A percentile compares a stretch with the other conserved stretches of the same genome.
These are phyloP conservation scores for Morpho achilles DNA, from an alignment of 2,888 invertebrate species.

Conservation along the genomic window DNA sequence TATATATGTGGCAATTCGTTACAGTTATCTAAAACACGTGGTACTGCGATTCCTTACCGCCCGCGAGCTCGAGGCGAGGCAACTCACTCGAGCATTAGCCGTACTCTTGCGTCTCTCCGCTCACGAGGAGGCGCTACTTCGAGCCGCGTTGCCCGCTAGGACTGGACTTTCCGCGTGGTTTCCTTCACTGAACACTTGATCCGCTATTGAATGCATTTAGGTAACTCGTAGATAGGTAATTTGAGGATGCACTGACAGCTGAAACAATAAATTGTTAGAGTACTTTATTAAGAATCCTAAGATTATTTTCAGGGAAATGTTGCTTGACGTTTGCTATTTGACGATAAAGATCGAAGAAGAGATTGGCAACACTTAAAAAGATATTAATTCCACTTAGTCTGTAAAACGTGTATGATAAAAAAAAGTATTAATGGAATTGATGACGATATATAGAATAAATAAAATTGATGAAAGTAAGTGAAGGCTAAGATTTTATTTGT, in stretches of 20 bases:
- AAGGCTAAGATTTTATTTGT: too few species aligned
- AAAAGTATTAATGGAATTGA: too few species aligned
- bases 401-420: too few species aligned
- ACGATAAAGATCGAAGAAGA: too few species aligned
- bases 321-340: too few species aligned
- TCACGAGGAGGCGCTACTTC: constrained; percentile 92
- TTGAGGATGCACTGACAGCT: not conserved
- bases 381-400: too few species aligned
- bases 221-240: not conserved
- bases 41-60: constrained; percentile 95
- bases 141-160: constrained; percentile 83
- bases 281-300: too few species aligned
- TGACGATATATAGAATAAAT: too few species aligned
- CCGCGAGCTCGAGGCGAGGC: constrained; percentile 91
- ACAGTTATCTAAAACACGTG: constrained; percentile 92
- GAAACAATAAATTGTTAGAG: not conserved
- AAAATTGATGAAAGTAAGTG: too few species aligned
- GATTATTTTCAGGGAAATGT: too few species aligned
- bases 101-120: constrained; percentile 89
- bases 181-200: constrained; percentile 58
- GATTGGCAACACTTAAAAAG: too few species aligned
- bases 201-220: not conserved
- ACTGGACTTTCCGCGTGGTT: constrained; percentile 58
- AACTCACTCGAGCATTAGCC: constrained; percentile 92
- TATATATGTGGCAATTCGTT: not conserved